Conservation (phyloP, 2,113 vertebrate genomes). For the Sinocyclocheilus maitianheensis region DNA sequence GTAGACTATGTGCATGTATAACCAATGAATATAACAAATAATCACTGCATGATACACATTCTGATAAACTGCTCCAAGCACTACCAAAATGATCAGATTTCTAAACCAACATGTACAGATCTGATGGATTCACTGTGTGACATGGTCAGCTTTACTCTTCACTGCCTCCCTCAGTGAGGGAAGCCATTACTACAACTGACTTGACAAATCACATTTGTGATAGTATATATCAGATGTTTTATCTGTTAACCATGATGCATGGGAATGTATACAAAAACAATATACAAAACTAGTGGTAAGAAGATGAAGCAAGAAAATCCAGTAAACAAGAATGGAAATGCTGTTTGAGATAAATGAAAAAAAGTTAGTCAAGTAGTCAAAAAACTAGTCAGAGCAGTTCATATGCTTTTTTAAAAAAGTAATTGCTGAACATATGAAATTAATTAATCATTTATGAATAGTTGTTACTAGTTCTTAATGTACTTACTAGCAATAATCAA, state of each 20-base stretch:
- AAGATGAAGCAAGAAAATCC: not conserved
- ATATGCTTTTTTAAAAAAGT: not conserved
- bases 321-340: not conserved
- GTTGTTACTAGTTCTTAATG: not conserved
- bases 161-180: not conserved
- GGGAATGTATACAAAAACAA: conserved; percentile 1
- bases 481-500: not conserved
- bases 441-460: not conserved
- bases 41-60: not conserved
- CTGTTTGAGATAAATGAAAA: not conserved
- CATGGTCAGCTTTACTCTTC: not conserved
- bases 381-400: not conserved
- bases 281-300: not conserved
- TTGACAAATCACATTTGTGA: conserved; percentile 2
- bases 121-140: too few species aligned
- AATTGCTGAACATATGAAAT: not conserved
- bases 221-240: not conserved
- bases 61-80: not conserved
- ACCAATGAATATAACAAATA: too few species aligned
- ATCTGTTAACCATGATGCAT: conserved; percentile 15
- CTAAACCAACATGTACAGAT: too few species aligned
- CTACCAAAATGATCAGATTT: not conserved
- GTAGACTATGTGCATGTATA: not conserved
- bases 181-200: not conserved
- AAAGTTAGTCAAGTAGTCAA: not conserved